Conservation (phyloP, 2,797 vertebrate genomes). For the Acipenser transmontanus region DNA sequence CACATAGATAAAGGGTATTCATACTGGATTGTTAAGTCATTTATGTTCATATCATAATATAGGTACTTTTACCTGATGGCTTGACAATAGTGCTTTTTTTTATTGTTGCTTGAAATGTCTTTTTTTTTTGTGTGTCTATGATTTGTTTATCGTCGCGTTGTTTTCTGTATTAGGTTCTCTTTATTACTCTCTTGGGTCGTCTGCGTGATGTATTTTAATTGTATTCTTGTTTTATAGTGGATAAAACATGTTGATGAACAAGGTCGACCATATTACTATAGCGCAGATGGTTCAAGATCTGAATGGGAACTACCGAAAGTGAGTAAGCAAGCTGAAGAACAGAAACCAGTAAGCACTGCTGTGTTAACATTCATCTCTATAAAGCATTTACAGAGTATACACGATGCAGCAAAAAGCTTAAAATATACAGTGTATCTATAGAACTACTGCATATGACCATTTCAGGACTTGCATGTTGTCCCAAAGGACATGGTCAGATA, state of each 20-base stretch:
- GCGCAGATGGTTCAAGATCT: conserved; percentile 65
- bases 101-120: background rate
- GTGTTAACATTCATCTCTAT: too few species aligned
- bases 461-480: too few species aligned
- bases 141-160: background rate
- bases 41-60: background rate
- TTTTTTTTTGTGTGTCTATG: background rate
- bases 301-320: conserved; percentile 74
- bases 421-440: too few species aligned
- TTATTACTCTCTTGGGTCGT: background rate
- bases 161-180: background rate
- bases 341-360: too few species aligned
- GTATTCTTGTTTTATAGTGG: conserved; percentile 53
- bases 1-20: too few species aligned
- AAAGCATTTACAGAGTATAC: too few species aligned
- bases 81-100: background rate
- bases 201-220: conserved; percentile 17
- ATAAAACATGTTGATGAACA: conserved; percentile 69
- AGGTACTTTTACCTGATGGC: background rate
- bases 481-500: too few species aligned
- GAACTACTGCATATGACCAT: too few species aligned
- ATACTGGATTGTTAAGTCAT: too few species aligned
- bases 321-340: conserved; percentile 24
- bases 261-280: conserved; percentile 70
- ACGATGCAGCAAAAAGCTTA: too few species aligned